Evolutionary conservation across 35 echinoderm and acorn worm species (phyloP), one percentile per base, ranked within the genome.

Genomic region (Heliocidaris erythrogramma): DNA sequence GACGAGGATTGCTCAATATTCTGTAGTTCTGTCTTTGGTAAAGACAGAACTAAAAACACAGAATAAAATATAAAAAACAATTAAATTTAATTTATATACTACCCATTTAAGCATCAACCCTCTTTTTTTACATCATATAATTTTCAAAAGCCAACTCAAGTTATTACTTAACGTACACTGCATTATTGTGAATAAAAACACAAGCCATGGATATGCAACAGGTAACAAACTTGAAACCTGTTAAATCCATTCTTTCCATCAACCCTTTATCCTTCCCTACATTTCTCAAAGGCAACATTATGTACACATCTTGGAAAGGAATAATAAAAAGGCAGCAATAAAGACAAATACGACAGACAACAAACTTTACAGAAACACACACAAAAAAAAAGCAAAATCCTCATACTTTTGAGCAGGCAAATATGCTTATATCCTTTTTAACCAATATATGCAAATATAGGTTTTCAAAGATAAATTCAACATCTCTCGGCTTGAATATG

Each of bases 241-340:
- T 27, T 21, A 78, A 3, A 78, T 5, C 65, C 65, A 78, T 27
- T 21, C 65, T 78, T 9, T 78, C 21, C 2, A 78, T 6, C 65
- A 27, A 27, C 65, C n/a, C 18, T 24, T 27, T 4, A n/a, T 78
- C 18, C 14, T 32, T 89, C 11, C 87, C 47, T 92, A 16, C 29
- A n/a, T 13, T 48, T 92, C 17, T 92, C 49, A 49, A 92, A 92
- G 91, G 91, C 91, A 92, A 92, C 48, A 59, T 48, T 92, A 48
- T 59, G 16, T 32, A 92, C 31, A 92, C 91, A 92, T 92, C 91
- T 92, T 92, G 91, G 49, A 52, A 59, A 52, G 17, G 17, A 92
- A 92, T 91, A 91, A 47, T 89, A 32, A 92, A 92, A 92, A 92
- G 91, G 91, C 91, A 92, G 91, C 91, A 92, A 59, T 42, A 86